Percentiles rank a stretch among this genome's conserved stretches.
Conservation (phyloP, 2,888 invertebrate genomes). For the Epirrita christyi region DNA sequence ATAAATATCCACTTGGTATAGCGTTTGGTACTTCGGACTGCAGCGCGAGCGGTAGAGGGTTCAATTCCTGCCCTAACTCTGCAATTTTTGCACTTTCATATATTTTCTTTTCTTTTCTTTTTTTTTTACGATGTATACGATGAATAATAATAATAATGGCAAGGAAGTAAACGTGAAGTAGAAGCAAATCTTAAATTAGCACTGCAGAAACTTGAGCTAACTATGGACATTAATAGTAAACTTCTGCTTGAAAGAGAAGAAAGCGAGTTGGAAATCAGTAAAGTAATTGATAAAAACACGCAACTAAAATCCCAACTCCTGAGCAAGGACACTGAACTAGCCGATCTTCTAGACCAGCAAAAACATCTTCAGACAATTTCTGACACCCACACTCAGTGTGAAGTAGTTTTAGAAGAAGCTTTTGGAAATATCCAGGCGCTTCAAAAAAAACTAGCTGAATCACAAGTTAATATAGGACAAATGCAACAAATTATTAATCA, state of each 20-base stretch:
- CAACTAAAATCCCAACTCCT: neutral
- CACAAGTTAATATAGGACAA: neutral
- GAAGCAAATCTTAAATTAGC: neutral
- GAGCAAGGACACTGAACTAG: neutral
- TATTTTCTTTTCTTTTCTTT: too few species aligned
- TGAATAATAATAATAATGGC: slow-evolving; percentile 32
- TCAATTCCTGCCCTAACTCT: too few species aligned
- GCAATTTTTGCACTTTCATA: too few species aligned
- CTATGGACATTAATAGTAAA: neutral
- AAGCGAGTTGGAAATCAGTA: slow-evolving; percentile 1
- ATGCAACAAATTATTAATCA: neutral
- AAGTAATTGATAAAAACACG: neutral
- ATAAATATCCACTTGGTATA: too few species aligned
- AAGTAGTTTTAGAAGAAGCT: neutral
- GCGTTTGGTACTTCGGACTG: too few species aligned
- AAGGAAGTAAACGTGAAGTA: neutral
- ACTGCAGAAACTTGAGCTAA: neutral
- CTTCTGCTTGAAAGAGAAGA: slow-evolving; percentile 2
- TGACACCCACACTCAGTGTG: neutral
- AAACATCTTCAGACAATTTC: neutral
- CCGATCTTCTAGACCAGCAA: neutral
- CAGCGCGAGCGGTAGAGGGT: too few species aligned
- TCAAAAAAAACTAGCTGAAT: neutral
- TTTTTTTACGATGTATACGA: too few species aligned
- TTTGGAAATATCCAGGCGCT: neutral